Evolutionary conservation across 2,797 vertebrate species (phyloP), one percentile per base, ranked within the genome.

Genomic region (Crocidura indochinensis): DNA sequence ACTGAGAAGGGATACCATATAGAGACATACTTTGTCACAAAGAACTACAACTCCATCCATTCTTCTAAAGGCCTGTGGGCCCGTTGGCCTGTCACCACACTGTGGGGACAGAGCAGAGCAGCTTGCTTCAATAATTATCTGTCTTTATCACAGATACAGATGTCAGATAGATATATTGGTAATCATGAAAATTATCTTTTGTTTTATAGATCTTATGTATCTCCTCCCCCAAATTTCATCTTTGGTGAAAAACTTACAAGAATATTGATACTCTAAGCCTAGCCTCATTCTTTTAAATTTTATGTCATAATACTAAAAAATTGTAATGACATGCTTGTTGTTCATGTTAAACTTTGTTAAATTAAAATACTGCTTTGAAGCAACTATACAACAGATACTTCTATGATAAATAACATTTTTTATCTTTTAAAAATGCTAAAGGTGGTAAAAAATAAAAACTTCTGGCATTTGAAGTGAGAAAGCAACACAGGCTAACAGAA

Each of bases 221-320:
- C 22, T 60, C 22, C 56, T 60, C 4, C 56, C 56, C 56, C 56
- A 20, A 60, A 60, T 60, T 4, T 51, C 14, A 51, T 51, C 14
- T 51, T 51, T 51, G 51, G 14, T 51, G 51, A 51, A 51, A 15
- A 51, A 89, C 79, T 84, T 84, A 72, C 38, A 44, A 77, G 26
- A 85, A 83, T 38, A 76, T 92, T 77, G 90, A 27, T 31, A 51
- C 20, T 84, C 38, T 90, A 93, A 90, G 47, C 53, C 26, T 60
- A 92, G 17, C 22, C 73, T 74, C 51, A 88, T 76, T 31, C 44
- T 89, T 76, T 88, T 38, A 86, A 84, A 56, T 53, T 29, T 75
- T 82, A 89, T 84, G 87, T 90, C 53, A 49, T 93, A 86, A 87
- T 29, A 73, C 82, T 82, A 88, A 82, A 80, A 8, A 65, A 90